Evolutionary conservation across 2,888 invertebrate species (phyloP).

Genomic region (Amblyjoppa proteus): DNA sequence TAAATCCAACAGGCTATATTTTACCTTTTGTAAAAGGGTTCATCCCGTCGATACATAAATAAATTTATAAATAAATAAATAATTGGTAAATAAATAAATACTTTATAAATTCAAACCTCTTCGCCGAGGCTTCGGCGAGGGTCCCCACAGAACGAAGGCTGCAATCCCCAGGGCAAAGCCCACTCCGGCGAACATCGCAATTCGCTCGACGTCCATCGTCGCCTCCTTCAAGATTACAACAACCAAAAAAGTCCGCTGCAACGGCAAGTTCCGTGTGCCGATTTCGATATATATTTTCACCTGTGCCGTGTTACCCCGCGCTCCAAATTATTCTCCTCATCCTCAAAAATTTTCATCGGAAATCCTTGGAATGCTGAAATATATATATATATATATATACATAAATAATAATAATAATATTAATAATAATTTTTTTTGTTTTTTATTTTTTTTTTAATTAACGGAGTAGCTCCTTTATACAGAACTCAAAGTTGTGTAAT

Average conservation of each 20-base stretch:
- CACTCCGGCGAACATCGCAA: slow-evolving; percentile 92
- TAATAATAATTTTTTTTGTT: too few relatives aligned
- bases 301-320: too few relatives aligned
- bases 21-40: slow-evolving; percentile 2
- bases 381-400: too few relatives aligned
- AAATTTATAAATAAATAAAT: slow-evolving; percentile 1
- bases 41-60: background rate
- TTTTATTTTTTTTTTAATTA: too few relatives aligned
- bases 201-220: slow-evolving; percentile 90
- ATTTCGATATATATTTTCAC: background rate
- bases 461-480: too few relatives aligned
- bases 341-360: too few relatives aligned
- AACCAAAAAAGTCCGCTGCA: background rate
- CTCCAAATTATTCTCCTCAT: too few relatives aligned
- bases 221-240: background rate
- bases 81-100: background rate
- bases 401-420: too few relatives aligned
- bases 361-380: too few relatives aligned
- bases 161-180: slow-evolving; percentile 93
- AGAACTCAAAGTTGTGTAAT: too few relatives aligned
- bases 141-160: slow-evolving; percentile 94
- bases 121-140: slow-evolving; percentile 87
- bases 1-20: background rate
- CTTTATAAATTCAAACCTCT: slow-evolving; percentile 77
- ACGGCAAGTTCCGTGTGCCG: background rate